Conservation (phyloP, 2,888 invertebrate genomes). For the Drosophila peninsularis region DNA sequence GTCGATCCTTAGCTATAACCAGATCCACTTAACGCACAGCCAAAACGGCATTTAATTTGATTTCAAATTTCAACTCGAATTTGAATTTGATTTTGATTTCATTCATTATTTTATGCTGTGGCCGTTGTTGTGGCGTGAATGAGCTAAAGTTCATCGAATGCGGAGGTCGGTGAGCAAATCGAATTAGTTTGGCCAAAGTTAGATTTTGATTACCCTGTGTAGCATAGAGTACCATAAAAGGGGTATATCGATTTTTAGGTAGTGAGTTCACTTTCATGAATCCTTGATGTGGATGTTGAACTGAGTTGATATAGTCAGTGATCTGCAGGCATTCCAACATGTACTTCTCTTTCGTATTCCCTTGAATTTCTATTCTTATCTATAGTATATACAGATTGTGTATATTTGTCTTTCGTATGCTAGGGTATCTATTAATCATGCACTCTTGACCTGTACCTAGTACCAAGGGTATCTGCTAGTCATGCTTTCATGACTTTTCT, state of each 20-base stretch:
- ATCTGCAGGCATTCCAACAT: no score
- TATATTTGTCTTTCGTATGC: no score
- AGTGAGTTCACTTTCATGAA: background rate
- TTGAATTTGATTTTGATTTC: conserved; percentile 67
- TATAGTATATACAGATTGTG: no score
- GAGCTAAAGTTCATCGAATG: conserved; percentile 19
- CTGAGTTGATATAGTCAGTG: background rate
- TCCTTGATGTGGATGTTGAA: background rate
- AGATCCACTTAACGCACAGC: conserved; percentile 70
- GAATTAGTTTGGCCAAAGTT: conserved; percentile 60
- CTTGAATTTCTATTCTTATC: no score
- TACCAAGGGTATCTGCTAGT: background rate
- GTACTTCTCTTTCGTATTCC: no score
- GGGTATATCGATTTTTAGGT: background rate
- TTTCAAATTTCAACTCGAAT: conserved; percentile 49
- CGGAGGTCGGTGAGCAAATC: conserved; percentile 43
- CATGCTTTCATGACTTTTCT: background rate
- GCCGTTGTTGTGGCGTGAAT: conserved; percentile 18
- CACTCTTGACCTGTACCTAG: background rate
- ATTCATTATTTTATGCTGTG: conserved; percentile 65
- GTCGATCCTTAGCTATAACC: conserved; percentile 55
- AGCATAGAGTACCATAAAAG: no score
- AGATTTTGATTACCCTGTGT: conserved; percentile 7
- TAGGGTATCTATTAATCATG: background rate
- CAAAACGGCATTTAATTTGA: conserved; percentile 79